phyloP scores from a whole-genome alignment of 2,888 invertebrate species.

The Philonicus albiceps region DNA sequence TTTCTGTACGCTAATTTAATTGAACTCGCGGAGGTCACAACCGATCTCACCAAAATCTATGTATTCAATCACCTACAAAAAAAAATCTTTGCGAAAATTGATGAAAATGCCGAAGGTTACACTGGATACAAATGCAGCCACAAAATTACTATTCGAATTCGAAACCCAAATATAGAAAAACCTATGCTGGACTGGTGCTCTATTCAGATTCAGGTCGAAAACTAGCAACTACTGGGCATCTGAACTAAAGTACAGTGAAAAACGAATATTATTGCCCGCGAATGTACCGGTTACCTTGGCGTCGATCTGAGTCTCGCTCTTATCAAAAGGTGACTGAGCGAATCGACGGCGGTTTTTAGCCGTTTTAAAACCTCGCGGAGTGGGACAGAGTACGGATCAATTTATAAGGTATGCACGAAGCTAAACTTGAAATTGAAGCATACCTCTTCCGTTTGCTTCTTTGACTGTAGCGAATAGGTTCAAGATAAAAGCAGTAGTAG shows the following conservation, averaged over 20 bases:
- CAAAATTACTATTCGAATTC: neutral
- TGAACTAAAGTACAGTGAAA: neutral
- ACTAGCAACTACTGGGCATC: neutral
- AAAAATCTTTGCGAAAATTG: neutral
- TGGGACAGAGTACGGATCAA: neutral
- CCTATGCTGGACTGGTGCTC: neutral
- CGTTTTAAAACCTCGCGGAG: neutral
- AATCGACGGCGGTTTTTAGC: neutral
- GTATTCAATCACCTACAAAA: neutral
- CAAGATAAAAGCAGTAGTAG: neutral
- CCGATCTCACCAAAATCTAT: neutral
- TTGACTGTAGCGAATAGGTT: neutral
- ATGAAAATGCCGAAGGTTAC: neutral
- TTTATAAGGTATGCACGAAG: neutral
- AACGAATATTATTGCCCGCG: neutral
- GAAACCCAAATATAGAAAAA: neutral
- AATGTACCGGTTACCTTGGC: neutral
- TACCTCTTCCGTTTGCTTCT: neutral
- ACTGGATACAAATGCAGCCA: neutral
- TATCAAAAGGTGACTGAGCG: constrained; percentile 21
- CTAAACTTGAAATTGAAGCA: neutral
- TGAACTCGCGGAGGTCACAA: neutral
- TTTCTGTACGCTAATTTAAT: neutral
- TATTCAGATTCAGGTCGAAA: neutral
- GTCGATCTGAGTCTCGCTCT: neutral